Conservation (phyloP, 2,888 invertebrate species). For the Meloe dianella region DNA sequence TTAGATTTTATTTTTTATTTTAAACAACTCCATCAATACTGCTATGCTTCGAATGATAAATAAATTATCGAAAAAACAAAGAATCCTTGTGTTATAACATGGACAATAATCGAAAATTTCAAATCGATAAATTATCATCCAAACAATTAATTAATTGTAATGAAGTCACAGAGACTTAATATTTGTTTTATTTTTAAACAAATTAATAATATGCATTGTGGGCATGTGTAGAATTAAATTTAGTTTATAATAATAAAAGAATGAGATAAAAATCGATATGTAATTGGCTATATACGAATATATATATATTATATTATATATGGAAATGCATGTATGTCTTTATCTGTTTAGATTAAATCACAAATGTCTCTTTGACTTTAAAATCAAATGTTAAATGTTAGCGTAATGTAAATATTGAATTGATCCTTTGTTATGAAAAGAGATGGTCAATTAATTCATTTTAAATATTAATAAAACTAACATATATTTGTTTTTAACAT, state of each 20-base stretch:
- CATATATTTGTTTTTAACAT: conserved; percentile 49
- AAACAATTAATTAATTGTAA: conserved; percentile 45
- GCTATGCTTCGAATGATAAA: conserved; percentile 11
- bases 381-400: conserved; percentile 42
- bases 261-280: conserved; percentile 43
- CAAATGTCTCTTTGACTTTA: conserved; percentile 59
- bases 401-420: conserved; percentile 19
- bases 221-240: conserved; percentile 51
- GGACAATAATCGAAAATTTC: background rate
- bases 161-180: conserved; percentile 59
- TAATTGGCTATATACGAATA: conserved; percentile 52
- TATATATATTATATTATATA: no score
- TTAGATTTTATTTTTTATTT: conserved; percentile 38
- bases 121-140: conserved; percentile 19
- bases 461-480: conserved; percentile 14
- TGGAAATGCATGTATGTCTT: conserved; percentile 48
- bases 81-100: background rate
- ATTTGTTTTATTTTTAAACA: conserved; percentile 22
- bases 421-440: conserved; percentile 18
- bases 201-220: conserved; percentile 45
- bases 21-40: background rate
- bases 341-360: conserved; percentile 48
- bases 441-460: conserved; percentile 13
- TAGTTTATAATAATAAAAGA: conserved; percentile 23
- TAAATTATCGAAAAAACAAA: background rate